These are phyloP conservation scores for Homalodisca vitripennis DNA, from an alignment of 1,140 invertebrate genomes.

Conservation along the genomic window DNA sequence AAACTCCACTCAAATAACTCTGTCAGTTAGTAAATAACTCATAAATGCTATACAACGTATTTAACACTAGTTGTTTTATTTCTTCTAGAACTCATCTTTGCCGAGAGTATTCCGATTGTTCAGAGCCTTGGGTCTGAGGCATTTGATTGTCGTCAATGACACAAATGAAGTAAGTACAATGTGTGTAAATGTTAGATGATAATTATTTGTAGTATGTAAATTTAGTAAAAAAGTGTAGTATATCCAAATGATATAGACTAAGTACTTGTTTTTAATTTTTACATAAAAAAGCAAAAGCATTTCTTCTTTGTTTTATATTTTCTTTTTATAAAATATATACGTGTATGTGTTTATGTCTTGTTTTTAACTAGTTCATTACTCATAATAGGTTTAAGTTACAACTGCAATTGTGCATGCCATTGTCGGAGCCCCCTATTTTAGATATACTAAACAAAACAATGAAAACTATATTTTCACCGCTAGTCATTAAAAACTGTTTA, in stretches of 20 bases:
- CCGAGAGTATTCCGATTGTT: conserved; percentile 91
- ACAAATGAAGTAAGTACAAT: conserved; percentile 68
- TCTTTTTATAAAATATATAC: conserved; percentile 32
- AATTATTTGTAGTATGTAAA: background rate
- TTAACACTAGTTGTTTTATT: conserved; percentile 19
- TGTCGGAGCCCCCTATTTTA: too few relatives aligned
- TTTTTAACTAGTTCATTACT: too few relatives aligned
- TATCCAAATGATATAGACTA: background rate
- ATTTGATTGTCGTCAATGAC: conserved; percentile 93
- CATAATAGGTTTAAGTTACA: too few relatives aligned
- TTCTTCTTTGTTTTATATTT: conserved; percentile 32
- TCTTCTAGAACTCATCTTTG: conserved; percentile 76
- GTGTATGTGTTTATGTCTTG: too few relatives aligned
- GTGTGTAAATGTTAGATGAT: background rate
- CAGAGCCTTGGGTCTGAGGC: conserved; percentile 89
- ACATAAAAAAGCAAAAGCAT: background rate
- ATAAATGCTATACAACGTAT: background rate
- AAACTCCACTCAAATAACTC: background rate
- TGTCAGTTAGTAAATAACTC: background rate
- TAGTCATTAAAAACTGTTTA: too few relatives aligned
- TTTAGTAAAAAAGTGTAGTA: background rate
- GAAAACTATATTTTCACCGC: too few relatives aligned
- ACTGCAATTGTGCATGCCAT: too few relatives aligned
- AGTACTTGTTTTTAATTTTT: background rate
- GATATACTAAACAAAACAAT: too few relatives aligned